Base-by-base conservation (phyloP, 2,113 vertebrate genomes). In the Apteryx mantelli region DNA sequence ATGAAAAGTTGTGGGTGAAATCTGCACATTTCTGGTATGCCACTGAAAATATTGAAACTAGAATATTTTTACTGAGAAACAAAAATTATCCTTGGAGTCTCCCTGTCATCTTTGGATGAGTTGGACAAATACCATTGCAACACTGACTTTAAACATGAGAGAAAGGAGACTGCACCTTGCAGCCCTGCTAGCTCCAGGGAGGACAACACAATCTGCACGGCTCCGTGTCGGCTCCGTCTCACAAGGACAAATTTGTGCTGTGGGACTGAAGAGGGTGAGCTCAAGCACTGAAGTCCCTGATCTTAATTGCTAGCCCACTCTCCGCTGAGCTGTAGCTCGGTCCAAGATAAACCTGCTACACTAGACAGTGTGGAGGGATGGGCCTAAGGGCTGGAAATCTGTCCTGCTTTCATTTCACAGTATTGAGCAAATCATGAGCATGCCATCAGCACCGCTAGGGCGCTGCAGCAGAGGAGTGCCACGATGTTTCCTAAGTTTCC, bases 401-500 rank as follows among this genome's bases (percentile, higher is more conserved):
- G 4, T 48, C 18, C 64, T 18, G 5, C 20, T 44, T 48, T 58
- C 4, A 0, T 75, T 81, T 84, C 3, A 1, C n/a, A 63, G 68
- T 60, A 44, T 7, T 58, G 69, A 40, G 34, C 44, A 34, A 40
- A 87, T 38, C 5, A 22, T 66, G 34, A 53, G 40, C 0, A 0
- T 52, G 17, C 20, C 34, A 13, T 38, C 38, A 65, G 12, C 44
- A 60, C 44, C 15, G 34, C 50, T 44, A 38, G 38, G 50, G 4
- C 55, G 1, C 32, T 5, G 4, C 0, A 5, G 16, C 36, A 81
- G 84, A 50, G 64, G 22, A 2, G 3, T 7, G 10, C 42, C 30
- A 32, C 32, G 30, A 53, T 19, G 15, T 13, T 55, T 60, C 56
- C 17, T 60, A 32, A 26, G 17, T 60, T 26, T 71, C 71, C 26